A percentile compares a stretch with the other conserved stretches of the same genome.
These are phyloP conservation scores for Metallyticus violacea DNA, from an alignment of 2,888 invertebrate genomes.

Conservation along the genomic window DNA sequence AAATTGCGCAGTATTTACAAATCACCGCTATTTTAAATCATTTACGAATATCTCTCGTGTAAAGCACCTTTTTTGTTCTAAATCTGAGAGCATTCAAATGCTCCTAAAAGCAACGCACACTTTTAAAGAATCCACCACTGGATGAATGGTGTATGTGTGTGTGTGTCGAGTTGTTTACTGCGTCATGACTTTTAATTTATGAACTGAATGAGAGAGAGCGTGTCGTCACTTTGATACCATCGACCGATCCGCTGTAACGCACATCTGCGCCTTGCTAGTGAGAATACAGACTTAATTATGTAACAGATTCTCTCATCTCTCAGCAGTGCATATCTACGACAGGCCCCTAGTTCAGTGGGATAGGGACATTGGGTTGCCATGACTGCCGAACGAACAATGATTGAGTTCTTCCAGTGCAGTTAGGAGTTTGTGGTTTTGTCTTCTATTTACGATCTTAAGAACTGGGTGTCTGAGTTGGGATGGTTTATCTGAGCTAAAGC, in stretches of 20 bases:
- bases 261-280: not conserved
- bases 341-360: too few relatives aligned
- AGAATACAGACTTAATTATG: not conserved
- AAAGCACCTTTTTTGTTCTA: too few relatives aligned
- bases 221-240: constrained; percentile 1
- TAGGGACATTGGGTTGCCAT: not conserved
- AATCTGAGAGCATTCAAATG: too few relatives aligned
- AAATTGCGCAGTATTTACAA: too few relatives aligned
- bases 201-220: not conserved
- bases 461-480: too few relatives aligned
- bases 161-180: constrained; percentile 1
- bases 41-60: too few relatives aligned
- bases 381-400: not conserved
- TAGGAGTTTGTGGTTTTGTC: too few relatives aligned
- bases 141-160: not conserved
- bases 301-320: not conserved
- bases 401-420: not conserved
- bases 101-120: too few relatives aligned
- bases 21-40: too few relatives aligned
- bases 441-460: too few relatives aligned
- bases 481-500: too few relatives aligned
- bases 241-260: not conserved
- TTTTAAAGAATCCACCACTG: not conserved
- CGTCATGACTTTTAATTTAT: constrained; percentile 16
- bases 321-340: too few relatives aligned